Evolutionary conservation across 2,113 vertebrate genomes (phyloP).

Genomic region (Ramphastos sulfuratus): DNA sequence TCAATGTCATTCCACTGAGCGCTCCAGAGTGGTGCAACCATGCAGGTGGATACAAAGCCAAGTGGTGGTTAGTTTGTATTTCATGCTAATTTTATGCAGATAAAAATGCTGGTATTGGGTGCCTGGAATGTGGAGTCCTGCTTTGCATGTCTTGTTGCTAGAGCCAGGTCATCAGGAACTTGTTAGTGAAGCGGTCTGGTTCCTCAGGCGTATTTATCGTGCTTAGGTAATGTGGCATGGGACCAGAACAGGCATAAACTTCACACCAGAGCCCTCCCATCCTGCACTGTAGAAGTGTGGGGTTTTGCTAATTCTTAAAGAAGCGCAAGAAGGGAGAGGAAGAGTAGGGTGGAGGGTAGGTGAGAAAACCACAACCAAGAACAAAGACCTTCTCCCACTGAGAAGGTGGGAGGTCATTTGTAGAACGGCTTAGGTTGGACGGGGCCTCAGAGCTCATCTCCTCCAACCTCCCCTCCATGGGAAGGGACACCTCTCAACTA

Average conservation of each 20-base stretch:
- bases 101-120: conserved; percentile 18
- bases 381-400: not conserved
- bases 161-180: conserved; percentile 24
- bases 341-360: not conserved
- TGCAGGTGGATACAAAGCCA: not conserved
- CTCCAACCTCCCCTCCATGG: too few species aligned
- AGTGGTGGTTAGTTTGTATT: conserved; percentile 49
- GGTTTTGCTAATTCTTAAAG: not conserved
- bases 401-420: not conserved
- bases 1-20: conserved; percentile 13
- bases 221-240: conserved; percentile 21
- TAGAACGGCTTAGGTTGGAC: too few species aligned
- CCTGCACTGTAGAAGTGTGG: not conserved
- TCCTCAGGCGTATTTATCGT: conserved; percentile 24
- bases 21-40: not conserved
- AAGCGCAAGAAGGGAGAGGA: not conserved
- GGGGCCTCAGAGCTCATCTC: too few species aligned
- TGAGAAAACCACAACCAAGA: not conserved
- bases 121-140: not conserved
- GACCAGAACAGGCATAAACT: conserved; percentile 58
- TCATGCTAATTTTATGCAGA: not conserved
- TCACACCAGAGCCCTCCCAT: conserved; percentile 23
- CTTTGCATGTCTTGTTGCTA: conserved; percentile 16
- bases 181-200: conserved; percentile 52
- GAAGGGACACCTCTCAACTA: too few species aligned